Percentiles rank a stretch among this genome's conserved stretches.
phyloP scores from a whole-genome alignment of 2,888 invertebrate genomes.

The Polydrusus cervinus region DNA sequence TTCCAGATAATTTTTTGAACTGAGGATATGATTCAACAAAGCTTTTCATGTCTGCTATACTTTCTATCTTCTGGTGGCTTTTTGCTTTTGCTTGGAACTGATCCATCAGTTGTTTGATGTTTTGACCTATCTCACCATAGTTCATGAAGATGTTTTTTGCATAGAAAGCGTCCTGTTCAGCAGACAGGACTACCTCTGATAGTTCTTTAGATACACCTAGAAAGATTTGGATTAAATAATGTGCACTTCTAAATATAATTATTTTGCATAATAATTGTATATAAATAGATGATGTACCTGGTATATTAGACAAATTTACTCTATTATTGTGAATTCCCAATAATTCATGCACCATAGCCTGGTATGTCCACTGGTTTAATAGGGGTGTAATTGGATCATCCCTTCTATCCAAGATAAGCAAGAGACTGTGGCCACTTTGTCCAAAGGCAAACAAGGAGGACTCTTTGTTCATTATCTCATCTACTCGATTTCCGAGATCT shows the following conservation, averaged over 20 bases:
- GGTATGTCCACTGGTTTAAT: constrained; percentile 98
- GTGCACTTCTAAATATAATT: too few species aligned
- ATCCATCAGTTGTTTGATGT: constrained; percentile 97
- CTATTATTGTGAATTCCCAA: constrained; percentile 94
- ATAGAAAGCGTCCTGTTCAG: constrained; percentile 98
- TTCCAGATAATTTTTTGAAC: constrained; percentile 97
- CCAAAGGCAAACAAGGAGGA: constrained; percentile 90
- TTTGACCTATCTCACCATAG: constrained; percentile 98
- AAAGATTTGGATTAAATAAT: background rate
- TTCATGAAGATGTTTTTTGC: constrained; percentile 95
- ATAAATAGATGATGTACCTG: constrained; percentile 71
- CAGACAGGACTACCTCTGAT: constrained; percentile 93
- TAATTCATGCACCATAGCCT: constrained; percentile 99
- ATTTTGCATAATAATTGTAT: too few species aligned
- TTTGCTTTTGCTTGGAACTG: constrained; percentile 94
- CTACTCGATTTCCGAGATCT: constrained; percentile 87
- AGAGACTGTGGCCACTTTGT: constrained; percentile 78
- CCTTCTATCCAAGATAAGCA: constrained; percentile 93
- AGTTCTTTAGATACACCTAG: constrained; percentile 78
- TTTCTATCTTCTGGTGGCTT: constrained; percentile 97
- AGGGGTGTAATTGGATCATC: constrained; percentile 98
- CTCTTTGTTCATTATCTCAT: constrained; percentile 91
- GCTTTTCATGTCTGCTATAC: constrained; percentile 98
- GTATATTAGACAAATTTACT: constrained; percentile 89
- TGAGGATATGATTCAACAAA: constrained; percentile 99